A percentile compares a stretch with the other conserved stretches of the same genome.
Evolutionary conservation across 2,888 invertebrate genomes (phyloP).

Genomic region (Lordiphosa fenestrarum): DNA sequence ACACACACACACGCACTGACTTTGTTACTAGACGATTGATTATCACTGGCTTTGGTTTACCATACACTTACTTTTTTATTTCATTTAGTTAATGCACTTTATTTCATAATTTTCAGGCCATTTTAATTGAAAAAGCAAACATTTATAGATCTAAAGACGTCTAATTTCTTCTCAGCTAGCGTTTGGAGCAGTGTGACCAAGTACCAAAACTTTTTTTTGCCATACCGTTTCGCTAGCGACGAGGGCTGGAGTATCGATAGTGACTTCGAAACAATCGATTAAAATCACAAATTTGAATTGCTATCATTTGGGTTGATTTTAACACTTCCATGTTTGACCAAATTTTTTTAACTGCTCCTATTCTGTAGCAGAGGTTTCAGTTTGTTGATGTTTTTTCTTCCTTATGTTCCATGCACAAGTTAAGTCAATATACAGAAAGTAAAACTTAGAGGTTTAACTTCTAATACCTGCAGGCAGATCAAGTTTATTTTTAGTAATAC

Average conservation of each 20-base stretch:
- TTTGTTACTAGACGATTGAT: not conserved
- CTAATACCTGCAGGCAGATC: too few relatives aligned
- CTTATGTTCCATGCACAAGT: too few relatives aligned
- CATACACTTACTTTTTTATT: slow-evolving; percentile 19
- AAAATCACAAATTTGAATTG: too few relatives aligned
- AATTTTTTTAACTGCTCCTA: too few relatives aligned
- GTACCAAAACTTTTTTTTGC: not conserved
- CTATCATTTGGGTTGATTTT: too few relatives aligned
- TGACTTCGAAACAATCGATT: too few relatives aligned
- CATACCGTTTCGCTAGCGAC: not conserved
- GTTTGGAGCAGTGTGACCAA: not conserved
- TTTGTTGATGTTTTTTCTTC: too few relatives aligned
- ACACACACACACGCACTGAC: slow-evolving; percentile 1
- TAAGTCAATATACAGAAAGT: too few relatives aligned
- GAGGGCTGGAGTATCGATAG: not conserved
- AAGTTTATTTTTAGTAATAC: too few relatives aligned
- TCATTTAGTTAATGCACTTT: slow-evolving; percentile 16
- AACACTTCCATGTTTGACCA: too few relatives aligned
- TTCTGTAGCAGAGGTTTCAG: too few relatives aligned
- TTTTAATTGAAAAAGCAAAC: slow-evolving; percentile 20
- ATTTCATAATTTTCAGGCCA: slow-evolving; percentile 12
- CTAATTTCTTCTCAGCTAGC: slow-evolving; percentile 5
- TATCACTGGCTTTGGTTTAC: not conserved
- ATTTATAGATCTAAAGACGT: slow-evolving; percentile 14
- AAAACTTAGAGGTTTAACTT: too few relatives aligned